A percentile compares a stretch with the other conserved stretches of the same genome.
Conservation (phyloP, 2,797 vertebrate genomes). For the Melanitta fusca region DNA sequence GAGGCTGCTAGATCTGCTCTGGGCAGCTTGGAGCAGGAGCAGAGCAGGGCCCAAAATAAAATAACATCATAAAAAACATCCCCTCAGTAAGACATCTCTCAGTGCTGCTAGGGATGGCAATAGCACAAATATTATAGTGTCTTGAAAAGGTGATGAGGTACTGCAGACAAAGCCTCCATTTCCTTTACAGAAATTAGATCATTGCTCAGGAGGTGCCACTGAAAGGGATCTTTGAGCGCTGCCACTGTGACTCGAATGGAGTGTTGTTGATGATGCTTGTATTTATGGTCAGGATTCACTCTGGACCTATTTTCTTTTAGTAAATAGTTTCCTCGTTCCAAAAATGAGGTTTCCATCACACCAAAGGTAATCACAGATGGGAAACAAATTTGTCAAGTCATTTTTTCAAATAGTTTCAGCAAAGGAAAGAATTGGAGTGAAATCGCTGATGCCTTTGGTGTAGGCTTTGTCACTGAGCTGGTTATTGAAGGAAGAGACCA, state of each 20-base stretch:
- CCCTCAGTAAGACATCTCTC: not conserved
- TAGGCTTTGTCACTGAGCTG: not conserved
- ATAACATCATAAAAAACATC: not conserved
- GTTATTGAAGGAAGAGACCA: conserved; percentile 8
- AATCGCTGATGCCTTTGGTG: not conserved
- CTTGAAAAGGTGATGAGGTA: not conserved
- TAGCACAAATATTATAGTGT: not conserved
- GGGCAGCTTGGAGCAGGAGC: not conserved
- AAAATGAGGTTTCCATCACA: conserved; percentile 12
- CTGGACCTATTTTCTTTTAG: conserved; percentile 1
- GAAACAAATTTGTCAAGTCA: conserved; percentile 45
- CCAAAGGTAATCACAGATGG: conserved; percentile 7
- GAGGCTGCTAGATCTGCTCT: not conserved
- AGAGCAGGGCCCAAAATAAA: not conserved
- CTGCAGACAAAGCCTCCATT: not conserved
- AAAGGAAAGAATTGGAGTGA: conserved; percentile 43
- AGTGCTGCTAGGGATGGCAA: not conserved
- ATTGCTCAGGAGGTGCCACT: not conserved
- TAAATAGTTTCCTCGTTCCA: conserved; percentile 3
- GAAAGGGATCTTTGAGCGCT: not conserved
- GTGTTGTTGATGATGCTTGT: accelerated
- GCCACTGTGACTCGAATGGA: not conserved
- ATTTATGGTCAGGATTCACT: not conserved
- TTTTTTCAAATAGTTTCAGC: conserved; percentile 52
- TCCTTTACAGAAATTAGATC: not conserved